Evolutionary conservation across 2,797 vertebrate genomes (phyloP), one percentile per base, ranked within the genome.

Genomic region (Distichodus sexfasciatus): DNA sequence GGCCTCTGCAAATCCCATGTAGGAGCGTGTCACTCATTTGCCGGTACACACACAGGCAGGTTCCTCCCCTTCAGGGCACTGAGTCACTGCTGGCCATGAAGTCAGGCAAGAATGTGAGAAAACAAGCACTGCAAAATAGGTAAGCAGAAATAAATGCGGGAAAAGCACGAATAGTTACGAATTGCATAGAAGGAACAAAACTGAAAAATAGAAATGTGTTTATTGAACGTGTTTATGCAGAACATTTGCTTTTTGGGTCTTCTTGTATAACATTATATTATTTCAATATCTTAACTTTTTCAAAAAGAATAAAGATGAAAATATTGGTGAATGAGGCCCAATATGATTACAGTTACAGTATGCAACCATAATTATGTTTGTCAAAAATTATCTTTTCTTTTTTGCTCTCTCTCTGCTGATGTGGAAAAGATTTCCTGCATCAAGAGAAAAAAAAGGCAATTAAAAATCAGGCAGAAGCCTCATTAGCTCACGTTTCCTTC

Each of bases 1-100:
- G 76, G 75, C 81, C 87, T 63, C 36, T 78, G 72, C 79, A 89
- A 90, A 89, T 87, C 84, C 81, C 72, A 77, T 78, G 76, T 65
- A 80, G 81, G 78, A 82, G 41, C 54, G 55, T 81, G 78, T 88
- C 85, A 83, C 60, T 88, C 83, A 85, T 59, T 78, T 19, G 60
- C 51, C 80, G 80, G 72, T 63, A 67, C 60, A 67, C 60, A 67
- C 66, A 75, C 47, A 57, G 63, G 44, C 67, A 67, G 71, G 75
- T 86, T 81, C 70, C 74, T 82, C 62, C 19, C 11, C 71, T 57
- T 72, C 50, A 46, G 36, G 38, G 15, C 46, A 54, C 1, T 19
- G 44, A 61, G 41, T 12, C 24, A 15, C 33, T 1, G 11, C 8
- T 29, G 60, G 51, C 12, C 33, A 69, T 53, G 63, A 38, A n/a